Evolutionary conservation across 2,113 vertebrate genomes (phyloP).

Genomic region (Tetrax tetrax): DNA sequence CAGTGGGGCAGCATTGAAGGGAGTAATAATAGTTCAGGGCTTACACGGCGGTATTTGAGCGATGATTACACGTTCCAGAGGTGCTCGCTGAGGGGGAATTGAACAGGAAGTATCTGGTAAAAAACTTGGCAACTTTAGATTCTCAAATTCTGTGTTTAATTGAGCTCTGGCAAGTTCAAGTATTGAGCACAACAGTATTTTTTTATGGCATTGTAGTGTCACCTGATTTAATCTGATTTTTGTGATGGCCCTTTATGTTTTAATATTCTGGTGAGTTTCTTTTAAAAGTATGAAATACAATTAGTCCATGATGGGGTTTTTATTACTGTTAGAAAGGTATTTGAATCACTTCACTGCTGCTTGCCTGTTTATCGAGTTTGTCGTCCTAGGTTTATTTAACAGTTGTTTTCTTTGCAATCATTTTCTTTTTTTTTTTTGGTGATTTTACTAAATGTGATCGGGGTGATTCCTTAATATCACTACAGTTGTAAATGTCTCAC

Average conservation of each 20-base stretch:
- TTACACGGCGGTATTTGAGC: background rate
- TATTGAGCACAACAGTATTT: background rate
- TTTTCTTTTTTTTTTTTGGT: background rate
- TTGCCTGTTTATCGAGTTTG: background rate
- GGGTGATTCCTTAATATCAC: background rate
- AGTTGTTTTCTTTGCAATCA: background rate
- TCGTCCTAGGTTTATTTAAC: background rate
- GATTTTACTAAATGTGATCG: background rate
- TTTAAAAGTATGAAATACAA: background rate
- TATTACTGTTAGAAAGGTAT: background rate
- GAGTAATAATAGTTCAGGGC: constrained; percentile 1
- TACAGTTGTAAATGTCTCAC: background rate
- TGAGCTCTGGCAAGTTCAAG: background rate
- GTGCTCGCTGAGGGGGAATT: background rate
- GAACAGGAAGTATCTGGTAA: background rate
- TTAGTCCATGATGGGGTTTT: background rate
- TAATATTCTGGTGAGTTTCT: background rate
- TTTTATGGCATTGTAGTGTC: background rate
- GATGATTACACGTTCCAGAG: background rate
- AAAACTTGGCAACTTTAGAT: background rate
- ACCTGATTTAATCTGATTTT: background rate
- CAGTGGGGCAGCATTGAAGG: constrained; percentile 42
- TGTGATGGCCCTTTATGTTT: background rate
- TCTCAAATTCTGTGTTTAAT: background rate
- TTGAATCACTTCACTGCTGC: background rate